Evolutionary conservation across 2,888 invertebrate genomes (phyloP).

Genomic region (Blastobasis adustella): DNA sequence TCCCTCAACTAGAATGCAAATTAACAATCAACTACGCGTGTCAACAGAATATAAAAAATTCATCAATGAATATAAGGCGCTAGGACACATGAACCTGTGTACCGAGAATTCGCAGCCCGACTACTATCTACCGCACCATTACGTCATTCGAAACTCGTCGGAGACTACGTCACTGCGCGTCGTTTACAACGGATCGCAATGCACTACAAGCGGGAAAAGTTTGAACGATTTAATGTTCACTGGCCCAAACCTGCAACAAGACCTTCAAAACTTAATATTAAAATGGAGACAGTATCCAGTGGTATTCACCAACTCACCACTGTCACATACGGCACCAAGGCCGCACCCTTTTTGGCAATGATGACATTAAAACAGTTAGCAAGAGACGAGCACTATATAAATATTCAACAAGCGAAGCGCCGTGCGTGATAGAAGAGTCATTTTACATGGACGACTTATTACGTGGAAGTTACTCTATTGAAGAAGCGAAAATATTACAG

Average conservation of each 20-base stretch:
- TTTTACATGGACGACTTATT: slow-evolving; percentile 7
- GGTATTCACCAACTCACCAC: slow-evolving; percentile 6
- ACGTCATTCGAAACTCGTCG: too few species aligned
- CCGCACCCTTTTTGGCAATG: slow-evolving; percentile 10
- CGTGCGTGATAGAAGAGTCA: not conserved
- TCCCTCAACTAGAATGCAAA: slow-evolving; percentile 6
- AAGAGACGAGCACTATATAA: slow-evolving; percentile 5
- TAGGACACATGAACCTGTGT: slow-evolving; percentile 1
- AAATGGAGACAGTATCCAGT: slow-evolving; percentile 3
- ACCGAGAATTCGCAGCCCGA: not conserved
- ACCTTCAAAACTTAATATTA: slow-evolving; percentile 5
- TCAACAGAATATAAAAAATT: slow-evolving; percentile 1
- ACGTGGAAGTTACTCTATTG: too few species aligned
- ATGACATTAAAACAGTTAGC: slow-evolving; percentile 12
- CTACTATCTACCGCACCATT: slow-evolving; percentile 7
- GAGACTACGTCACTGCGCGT: too few species aligned
- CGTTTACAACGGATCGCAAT: too few species aligned
- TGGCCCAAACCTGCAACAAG: slow-evolving; percentile 12
- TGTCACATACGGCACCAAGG: slow-evolving; percentile 10
- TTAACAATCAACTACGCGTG: not conserved
- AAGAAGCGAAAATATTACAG: too few species aligned
- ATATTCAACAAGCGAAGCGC: slow-evolving; percentile 1
- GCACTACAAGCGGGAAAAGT: too few species aligned
- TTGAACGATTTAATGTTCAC: too few species aligned
- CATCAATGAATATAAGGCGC: not conserved